Percentiles rank a stretch among this genome's conserved stretches.
Evolutionary conservation across 2,113 vertebrate species (phyloP).

Genomic region (pig (Sus scrofa)): T2T-Sscrofa CM000812.6:144552501-144553000

Average conservation of each 20-base stretch:
- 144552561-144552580: conserved; percentile 72
- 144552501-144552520: conserved; percentile 60
- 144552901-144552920: neutral
- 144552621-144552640: conserved; percentile 24
- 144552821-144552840: neutral
- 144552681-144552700: neutral
- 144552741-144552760: neutral
- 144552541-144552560: conserved; percentile 46
- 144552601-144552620: neutral
- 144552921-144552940: neutral
- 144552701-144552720: neutral
- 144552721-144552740: neutral
- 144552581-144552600: conserved; percentile 28
- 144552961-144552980: neutral
- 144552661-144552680: neutral
- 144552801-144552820: neutral
- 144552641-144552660: neutral
- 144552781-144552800: neutral
- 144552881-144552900: neutral
- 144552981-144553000: neutral
- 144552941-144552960: neutral
- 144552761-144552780: neutral
- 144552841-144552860: neutral
- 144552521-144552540: neutral
- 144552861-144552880: neutral